Evolutionary conservation across 2,113 vertebrate species (phyloP), one percentile per base, ranked within the genome.

Genomic region (Grallaria varia): DNA sequence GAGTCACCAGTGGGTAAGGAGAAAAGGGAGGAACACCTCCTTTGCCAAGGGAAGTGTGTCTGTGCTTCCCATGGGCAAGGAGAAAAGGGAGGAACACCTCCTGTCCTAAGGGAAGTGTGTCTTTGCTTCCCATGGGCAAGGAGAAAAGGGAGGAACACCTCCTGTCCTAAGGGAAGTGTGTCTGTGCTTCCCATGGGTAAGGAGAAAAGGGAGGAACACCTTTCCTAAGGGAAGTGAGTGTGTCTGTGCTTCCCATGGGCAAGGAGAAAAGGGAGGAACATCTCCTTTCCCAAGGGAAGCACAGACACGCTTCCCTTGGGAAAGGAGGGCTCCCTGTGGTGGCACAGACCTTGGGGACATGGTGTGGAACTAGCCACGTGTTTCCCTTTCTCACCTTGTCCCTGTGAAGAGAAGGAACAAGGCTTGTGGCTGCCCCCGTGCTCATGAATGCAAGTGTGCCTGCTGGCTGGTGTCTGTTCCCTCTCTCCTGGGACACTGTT

Each of bases 281-380:
- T 12, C 37, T 50, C 2, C 37, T n/a, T 45, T 47, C 23, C 78
- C 45, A 6, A 49, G 22, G 35, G 67, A 13, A 63, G 52, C 5
- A 9, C 0, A 5, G 44, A 71, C 60, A 45, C 27, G 39, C 50
- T 71, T 79, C 50, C 39, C 49, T 33, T 35, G 73, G 56, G 69
- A 44, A 39, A 25, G 31, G 23, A 52, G 16, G n/a, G 18, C 83
- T 10, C 27, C 68, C 24, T 24, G 56, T 14, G 53, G 31, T 50
- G 52, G 16, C 20, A 20, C 40, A 50, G 50, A 30, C 8, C 30
- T 5, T 1, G 2, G n/a, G 59, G n/a, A 20, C 14, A 2, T 0
- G 3, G 45, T 7, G 12, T 2, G 56, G 63, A 50, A 35, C 30
- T 44, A 86, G 35, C 69, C 24, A 3, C 1, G 25, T 56, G 13